Percentiles rank a stretch among this genome's conserved stretches.
phyloP scores from a whole-genome alignment of 2,113 vertebrate species.

The Regulus satrapa region DNA sequence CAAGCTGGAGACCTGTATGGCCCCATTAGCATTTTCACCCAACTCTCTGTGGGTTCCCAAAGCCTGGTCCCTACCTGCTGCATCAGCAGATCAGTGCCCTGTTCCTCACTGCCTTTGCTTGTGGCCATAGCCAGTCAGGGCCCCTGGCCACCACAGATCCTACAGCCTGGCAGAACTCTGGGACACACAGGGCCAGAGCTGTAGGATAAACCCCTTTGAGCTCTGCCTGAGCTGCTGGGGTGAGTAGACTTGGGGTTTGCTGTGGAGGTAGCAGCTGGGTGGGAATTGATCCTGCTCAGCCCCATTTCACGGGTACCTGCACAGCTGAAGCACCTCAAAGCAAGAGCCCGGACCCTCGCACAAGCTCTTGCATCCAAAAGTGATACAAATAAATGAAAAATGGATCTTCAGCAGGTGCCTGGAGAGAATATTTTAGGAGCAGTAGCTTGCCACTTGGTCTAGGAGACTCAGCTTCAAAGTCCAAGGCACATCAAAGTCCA shows the following conservation, averaged over 20 bases:
- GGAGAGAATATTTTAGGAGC: no score
- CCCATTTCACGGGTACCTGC: neutral
- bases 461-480: neutral
- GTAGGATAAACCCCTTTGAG: neutral
- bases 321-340: neutral
- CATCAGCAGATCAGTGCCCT: neutral
- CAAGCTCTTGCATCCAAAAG: neutral
- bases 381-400: neutral
- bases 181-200: neutral
- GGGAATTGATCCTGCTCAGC: neutral
- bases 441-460: neutral
- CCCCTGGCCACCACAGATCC: neutral
- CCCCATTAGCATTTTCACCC: neutral
- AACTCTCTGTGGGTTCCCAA: rapidly evolving
- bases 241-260: rapidly evolving
- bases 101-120: neutral
- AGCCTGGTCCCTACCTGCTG: neutral
- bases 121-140: rapidly evolving
- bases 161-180: neutral
- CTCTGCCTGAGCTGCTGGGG: neutral
- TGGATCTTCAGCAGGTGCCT: neutral
- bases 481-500: neutral
- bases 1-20: neutral
- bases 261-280: neutral
- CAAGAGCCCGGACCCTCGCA: neutral